Conservation (phyloP, 2,888 invertebrate genomes). For the Caprella mutica region DNA sequence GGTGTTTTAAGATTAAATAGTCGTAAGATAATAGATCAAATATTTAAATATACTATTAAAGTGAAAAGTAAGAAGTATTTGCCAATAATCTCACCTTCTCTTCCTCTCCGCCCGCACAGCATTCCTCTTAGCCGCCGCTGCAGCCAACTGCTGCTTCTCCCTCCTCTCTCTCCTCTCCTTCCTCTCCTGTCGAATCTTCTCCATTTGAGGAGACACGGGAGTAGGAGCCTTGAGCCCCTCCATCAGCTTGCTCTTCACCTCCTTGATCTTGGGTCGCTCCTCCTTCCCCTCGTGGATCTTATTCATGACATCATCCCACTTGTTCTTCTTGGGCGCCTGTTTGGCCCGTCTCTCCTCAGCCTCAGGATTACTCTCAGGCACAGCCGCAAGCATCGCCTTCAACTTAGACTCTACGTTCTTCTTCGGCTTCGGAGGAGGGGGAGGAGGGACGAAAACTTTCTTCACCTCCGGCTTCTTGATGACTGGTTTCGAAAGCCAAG, state of each 20-base stretch:
- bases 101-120: constrained; percentile 26
- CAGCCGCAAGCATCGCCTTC: constrained; percentile 52
- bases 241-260: constrained; percentile 75
- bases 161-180: constrained; percentile 26
- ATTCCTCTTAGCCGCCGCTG: constrained; percentile 18
- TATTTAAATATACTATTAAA: too few relatives aligned
- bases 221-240: constrained; percentile 35
- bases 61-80: too few relatives aligned
- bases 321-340: constrained; percentile 35
- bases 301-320: constrained; percentile 53
- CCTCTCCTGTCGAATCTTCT: constrained; percentile 28
- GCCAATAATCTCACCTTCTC: constrained; percentile 31
- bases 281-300: constrained; percentile 61
- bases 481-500: constrained; percentile 22
- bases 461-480: constrained; percentile 45
- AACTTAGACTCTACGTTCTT: constrained; percentile 64
- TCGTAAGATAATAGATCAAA: too few relatives aligned
- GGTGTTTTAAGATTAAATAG: too few relatives aligned
- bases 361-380: constrained; percentile 40
- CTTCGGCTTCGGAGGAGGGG: constrained; percentile 55
- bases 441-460: constrained; percentile 48
- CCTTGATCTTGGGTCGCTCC: constrained; percentile 57
- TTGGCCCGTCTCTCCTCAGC: constrained; percentile 45
- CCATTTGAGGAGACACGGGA: constrained; percentile 26
- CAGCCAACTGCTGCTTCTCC: constrained; percentile 19